Percentiles rank a stretch among this genome's conserved stretches.
phyloP scores from a whole-genome alignment of 92 coral and sea anemone genomes.

The Porites divaricata region DNA sequence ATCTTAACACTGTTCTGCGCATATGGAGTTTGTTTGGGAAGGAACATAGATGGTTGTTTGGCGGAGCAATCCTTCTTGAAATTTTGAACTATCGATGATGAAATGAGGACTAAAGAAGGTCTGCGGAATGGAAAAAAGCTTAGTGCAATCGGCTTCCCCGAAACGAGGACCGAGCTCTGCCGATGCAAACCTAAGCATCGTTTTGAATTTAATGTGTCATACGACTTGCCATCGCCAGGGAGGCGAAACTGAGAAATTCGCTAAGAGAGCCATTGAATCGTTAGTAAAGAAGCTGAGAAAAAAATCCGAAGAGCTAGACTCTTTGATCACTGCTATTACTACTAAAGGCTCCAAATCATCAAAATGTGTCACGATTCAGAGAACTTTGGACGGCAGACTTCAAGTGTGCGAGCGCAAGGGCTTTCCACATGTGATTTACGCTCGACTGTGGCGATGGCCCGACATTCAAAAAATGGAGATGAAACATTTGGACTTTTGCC shows the following conservation, averaged over 20 bases:
- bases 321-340: conserved; percentile 92
- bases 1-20: conserved; percentile 85
- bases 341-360: conserved; percentile 96
- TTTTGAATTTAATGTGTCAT: conserved; percentile 94
- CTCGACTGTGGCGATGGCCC: conserved; percentile 99
- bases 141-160: conserved; percentile 86
- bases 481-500: conserved; percentile 98
- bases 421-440: conserved; percentile 99
- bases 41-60: conserved; percentile 42
- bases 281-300: conserved; percentile 97
- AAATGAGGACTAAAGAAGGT: conserved; percentile 72
- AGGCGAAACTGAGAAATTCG: conserved; percentile 99
- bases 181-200: conserved; percentile 99
- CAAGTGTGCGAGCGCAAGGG: conserved; percentile 99
- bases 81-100: conserved; percentile 49
- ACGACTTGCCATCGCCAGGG: conserved; percentile 99
- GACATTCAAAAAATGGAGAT: conserved; percentile 99
- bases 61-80: conserved; percentile 48
- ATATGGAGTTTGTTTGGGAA: conserved; percentile 80
- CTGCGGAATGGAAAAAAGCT: conserved; percentile 83
- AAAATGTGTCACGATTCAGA: conserved; percentile 98
- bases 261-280: conserved; percentile 99
- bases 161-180: conserved; percentile 98
- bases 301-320: conserved; percentile 96
- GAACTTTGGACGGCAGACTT: conserved; percentile 97